A percentile compares a stretch with the other conserved stretches of the same genome.
Conservation (phyloP, 2,888 invertebrate genomes). For the Thymelicus acteon region DNA sequence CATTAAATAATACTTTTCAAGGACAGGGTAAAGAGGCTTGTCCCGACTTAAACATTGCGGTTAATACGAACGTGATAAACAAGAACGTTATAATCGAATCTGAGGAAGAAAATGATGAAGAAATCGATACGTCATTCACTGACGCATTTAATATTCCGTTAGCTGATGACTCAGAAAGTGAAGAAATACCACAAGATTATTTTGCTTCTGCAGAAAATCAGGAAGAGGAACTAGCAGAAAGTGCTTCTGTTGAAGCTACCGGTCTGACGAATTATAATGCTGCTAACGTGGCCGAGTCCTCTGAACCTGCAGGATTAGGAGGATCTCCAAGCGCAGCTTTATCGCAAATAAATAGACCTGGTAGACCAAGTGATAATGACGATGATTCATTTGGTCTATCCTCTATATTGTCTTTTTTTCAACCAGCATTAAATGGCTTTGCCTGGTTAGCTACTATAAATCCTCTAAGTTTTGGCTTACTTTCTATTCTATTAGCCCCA, state of each 20-base stretch:
- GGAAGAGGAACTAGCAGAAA: slow-evolving; percentile 57
- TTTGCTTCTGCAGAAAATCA: slow-evolving; percentile 63
- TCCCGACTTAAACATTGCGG: slow-evolving; percentile 88
- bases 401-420: slow-evolving; percentile 72
- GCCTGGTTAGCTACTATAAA: slow-evolving; percentile 83
- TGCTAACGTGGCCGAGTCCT: slow-evolving; percentile 58
- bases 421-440: slow-evolving; percentile 79
- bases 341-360: slow-evolving; percentile 57
- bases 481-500: slow-evolving; percentile 86
- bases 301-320: slow-evolving; percentile 55
- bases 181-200: slow-evolving; percentile 63
- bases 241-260: slow-evolving; percentile 67
- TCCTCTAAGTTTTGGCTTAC: slow-evolving; percentile 84
- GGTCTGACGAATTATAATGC: slow-evolving; percentile 70
- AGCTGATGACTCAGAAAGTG: slow-evolving; percentile 65
- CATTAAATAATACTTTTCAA: slow-evolving; percentile 81
- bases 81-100: slow-evolving; percentile 80
- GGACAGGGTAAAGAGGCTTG: slow-evolving; percentile 87
- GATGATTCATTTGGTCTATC: slow-evolving; percentile 81
- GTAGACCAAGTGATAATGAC: slow-evolving; percentile 58
- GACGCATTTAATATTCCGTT: slow-evolving; percentile 66
- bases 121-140: slow-evolving; percentile 64
- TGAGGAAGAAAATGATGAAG: slow-evolving; percentile 72
- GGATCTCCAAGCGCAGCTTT: slow-evolving; percentile 60
- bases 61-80: slow-evolving; percentile 88